Evolutionary conservation across 2,888 invertebrate species (phyloP).

Genomic region (Drosophila borborema): DNA sequence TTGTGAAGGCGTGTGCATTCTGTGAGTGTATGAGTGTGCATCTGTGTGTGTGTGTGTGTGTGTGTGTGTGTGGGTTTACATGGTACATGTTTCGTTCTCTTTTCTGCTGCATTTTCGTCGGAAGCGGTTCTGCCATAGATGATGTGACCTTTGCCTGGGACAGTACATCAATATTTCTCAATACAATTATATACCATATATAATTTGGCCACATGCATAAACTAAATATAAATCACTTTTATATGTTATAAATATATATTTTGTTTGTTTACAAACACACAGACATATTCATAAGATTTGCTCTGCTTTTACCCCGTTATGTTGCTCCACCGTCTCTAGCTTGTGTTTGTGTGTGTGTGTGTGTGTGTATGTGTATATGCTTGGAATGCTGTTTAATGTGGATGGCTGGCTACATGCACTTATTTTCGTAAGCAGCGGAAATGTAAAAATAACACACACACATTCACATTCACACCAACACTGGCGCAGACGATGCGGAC

Average conservation of each 20-base stretch:
- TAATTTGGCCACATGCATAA: not conserved
- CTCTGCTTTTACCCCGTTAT: conserved; percentile 36
- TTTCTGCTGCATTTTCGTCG: conserved; percentile 62
- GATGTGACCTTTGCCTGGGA: conserved; percentile 56
- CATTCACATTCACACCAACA: conserved; percentile 35
- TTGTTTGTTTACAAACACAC: conserved; percentile 3
- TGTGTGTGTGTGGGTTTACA: conserved; percentile 23
- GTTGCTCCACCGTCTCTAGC: conserved; percentile 11
- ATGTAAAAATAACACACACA: conserved; percentile 78
- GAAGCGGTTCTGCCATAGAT: conserved; percentile 47
- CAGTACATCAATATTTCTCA: conserved; percentile 41
- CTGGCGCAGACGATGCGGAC: conserved; percentile 45
- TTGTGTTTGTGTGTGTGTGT: too few species aligned
- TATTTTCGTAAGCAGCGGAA: conserved; percentile 76
- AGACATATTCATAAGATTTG: conserved; percentile 30
- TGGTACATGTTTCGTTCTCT: conserved; percentile 53
- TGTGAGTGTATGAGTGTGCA: conserved; percentile 18
- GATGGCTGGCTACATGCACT: conserved; percentile 28
- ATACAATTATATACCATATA: conserved; percentile 15
- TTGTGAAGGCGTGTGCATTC: conserved; percentile 53
- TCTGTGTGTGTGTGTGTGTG: conserved; percentile 10
- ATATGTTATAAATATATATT: not conserved
- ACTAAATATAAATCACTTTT: not conserved
- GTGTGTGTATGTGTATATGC: conserved; percentile 29
- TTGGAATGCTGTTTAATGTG: conserved; percentile 58